Base-by-base conservation (phyloP, 1,140 invertebrate species). In the Plutomurus gul region DNA sequence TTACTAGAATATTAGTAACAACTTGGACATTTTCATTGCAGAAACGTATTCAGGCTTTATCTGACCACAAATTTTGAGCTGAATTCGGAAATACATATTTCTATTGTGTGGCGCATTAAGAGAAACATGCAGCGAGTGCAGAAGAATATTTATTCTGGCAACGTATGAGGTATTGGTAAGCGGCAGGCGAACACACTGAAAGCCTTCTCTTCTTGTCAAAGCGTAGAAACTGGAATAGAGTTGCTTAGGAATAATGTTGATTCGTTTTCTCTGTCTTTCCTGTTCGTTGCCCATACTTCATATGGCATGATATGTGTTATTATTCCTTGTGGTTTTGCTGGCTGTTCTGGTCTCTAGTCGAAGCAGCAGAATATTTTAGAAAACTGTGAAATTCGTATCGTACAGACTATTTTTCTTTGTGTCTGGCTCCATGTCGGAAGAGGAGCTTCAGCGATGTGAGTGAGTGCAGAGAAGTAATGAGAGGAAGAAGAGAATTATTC, bases 401-500 rank as follows among this genome's bases (percentile, higher is more conserved):
- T 6, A 33, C 16, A 18, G 20, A 20, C n/a, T 51, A 22, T 20
- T 6, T 11, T 25, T 36, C 30, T 16, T 4, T 65, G 16, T 27
- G 36, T 65, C 56, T 65, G 56, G 27, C 16, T 33, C 27, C 30
- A 65, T 65, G 3, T 25, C 56, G 6, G 13, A 65, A 43, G n/a
- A n/a, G n/a, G n/a, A n/a, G n/a, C n/a, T n/a, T n/a, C n/a, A n/a
- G n/a, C n/a, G n/a, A 43, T 27, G 6, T 65, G 27, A 65, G n/a
- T n/a, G n/a, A 65, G 56, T 65, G 56, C 30, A 65, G 22, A 30
- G 36, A 65, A 33, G 56, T 65, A 72, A 72, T 72, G 70, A 72
- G 70, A 72, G 70, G 70, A 72, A 72, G 70, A 27, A 72, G 70
- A 36, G 40, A 39, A 72, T 72, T 72, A 72, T 72, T 39, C 70